Conservation (phyloP, 2,797 vertebrate species). For the Euphonia xanthogaster region DNA sequence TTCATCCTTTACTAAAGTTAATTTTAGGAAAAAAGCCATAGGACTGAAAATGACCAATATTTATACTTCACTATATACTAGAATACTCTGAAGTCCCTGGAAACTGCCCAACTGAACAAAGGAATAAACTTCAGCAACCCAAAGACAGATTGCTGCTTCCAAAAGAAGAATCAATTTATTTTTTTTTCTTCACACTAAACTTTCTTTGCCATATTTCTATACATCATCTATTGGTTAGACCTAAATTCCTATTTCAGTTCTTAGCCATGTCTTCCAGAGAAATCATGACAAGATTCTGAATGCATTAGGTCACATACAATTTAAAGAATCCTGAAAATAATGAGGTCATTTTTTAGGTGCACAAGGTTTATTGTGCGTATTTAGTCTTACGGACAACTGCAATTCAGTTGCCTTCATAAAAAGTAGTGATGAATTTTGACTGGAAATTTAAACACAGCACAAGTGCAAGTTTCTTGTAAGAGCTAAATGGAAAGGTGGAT, state of each 20-base stretch:
- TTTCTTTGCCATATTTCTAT: not conserved
- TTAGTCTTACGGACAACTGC: not conserved
- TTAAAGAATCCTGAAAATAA: not conserved
- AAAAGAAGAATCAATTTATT: rapidly evolving
- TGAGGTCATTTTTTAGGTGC: not conserved
- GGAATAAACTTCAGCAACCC: not conserved
- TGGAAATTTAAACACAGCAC: not conserved
- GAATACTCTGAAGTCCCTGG: not conserved
- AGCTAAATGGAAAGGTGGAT: not conserved
- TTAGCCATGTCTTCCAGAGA: not conserved
- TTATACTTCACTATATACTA: not conserved
- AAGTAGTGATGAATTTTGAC: not conserved
- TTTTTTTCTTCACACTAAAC: not conserved
- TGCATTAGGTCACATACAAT: not conserved
- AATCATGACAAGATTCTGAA: not conserved
- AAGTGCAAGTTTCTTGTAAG: not conserved
- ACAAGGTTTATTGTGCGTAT: not conserved
- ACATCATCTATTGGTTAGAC: not conserved
- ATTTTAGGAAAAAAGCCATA: not conserved
- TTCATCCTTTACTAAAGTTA: not conserved
- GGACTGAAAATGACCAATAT: not conserved
- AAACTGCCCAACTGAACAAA: not conserved
- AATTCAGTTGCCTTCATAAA: not conserved
- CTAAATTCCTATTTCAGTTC: not conserved
- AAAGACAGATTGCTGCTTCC: not conserved